Conservation (phyloP, 2,113 vertebrate genomes). For the Verasper variegatus region DNA sequence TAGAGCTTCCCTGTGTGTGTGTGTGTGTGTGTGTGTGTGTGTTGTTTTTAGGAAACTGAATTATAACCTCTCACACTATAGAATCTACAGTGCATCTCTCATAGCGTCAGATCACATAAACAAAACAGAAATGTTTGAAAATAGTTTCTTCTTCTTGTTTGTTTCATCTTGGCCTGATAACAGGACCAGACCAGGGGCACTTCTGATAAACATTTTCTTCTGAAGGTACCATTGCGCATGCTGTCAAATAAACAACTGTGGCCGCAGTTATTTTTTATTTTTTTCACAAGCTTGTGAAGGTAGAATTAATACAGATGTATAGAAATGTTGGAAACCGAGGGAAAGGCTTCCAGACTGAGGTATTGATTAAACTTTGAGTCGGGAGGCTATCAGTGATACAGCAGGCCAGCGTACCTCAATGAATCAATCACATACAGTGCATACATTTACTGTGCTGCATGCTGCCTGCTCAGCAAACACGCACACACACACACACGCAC, state of each 20-base stretch:
- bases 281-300: background rate
- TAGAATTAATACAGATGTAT: constrained; percentile 23
- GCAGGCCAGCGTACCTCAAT: constrained; percentile 38
- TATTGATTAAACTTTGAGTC: constrained; percentile 63
- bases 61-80: background rate
- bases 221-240: background rate
- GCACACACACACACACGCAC: background rate
- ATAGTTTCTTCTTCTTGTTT: background rate
- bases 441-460: background rate
- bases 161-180: background rate
- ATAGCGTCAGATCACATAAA: background rate
- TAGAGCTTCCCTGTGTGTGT: no score
- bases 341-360: constrained; percentile 37
- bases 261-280: background rate
- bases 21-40: no score
- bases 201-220: background rate
- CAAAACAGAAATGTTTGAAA: background rate
- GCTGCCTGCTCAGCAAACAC: constrained; percentile 3
- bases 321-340: constrained; percentile 21
- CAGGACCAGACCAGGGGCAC: constrained; percentile 9
- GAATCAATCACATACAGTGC: constrained; percentile 51
- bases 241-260: constrained; percentile 1
- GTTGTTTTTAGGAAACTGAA: constrained; percentile 1
- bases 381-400: constrained; percentile 30
- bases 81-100: background rate